Evolutionary conservation across 2,113 vertebrate species (phyloP).

Genomic region (Panurus biarmicus): DNA sequence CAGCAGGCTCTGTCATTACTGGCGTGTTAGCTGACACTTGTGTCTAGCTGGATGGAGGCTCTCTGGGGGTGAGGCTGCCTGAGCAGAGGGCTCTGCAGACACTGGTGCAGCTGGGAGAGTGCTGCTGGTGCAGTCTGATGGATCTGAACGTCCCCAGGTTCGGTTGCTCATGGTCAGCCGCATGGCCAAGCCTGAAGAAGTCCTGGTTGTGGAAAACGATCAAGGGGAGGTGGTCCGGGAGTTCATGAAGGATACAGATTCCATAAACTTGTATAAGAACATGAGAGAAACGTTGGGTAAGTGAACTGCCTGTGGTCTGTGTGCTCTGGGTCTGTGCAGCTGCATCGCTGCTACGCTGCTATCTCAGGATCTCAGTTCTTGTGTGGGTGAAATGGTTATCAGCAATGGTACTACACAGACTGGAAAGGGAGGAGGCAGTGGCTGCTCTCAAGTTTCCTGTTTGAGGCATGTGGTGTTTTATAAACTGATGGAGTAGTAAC

Average conservation of each 20-base stretch:
- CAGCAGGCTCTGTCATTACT: not conserved
- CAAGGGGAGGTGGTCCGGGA: constrained; percentile 97
- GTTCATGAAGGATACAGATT: constrained; percentile 99
- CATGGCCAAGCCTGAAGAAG: constrained; percentile 98
- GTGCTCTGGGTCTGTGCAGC: not conserved
- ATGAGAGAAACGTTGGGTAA: constrained; percentile 98
- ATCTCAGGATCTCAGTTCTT: not conserved
- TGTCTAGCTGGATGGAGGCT: accelerated
- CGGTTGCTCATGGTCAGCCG: constrained; percentile 97
- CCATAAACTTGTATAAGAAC: constrained; percentile 98
- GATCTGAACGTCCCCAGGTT: constrained; percentile 69
- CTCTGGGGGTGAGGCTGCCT: not conserved
- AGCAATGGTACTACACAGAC: not conserved
- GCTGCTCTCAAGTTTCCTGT: not conserved
- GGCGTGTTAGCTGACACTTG: not conserved
- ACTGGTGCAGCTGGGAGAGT: not conserved
- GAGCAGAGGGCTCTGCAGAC: not conserved
- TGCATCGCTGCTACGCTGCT: no score
- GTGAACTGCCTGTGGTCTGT: not conserved
- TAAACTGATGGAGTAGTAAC: not conserved
- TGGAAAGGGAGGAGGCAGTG: not conserved
- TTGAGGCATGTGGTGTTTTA: not conserved
- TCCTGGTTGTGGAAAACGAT: constrained; percentile 97
- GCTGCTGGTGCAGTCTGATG: not conserved
- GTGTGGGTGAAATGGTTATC: not conserved